Evolutionary conservation across 2,113 vertebrate genomes (phyloP).

Genomic region (Dissostichus mawsoni): DNA sequence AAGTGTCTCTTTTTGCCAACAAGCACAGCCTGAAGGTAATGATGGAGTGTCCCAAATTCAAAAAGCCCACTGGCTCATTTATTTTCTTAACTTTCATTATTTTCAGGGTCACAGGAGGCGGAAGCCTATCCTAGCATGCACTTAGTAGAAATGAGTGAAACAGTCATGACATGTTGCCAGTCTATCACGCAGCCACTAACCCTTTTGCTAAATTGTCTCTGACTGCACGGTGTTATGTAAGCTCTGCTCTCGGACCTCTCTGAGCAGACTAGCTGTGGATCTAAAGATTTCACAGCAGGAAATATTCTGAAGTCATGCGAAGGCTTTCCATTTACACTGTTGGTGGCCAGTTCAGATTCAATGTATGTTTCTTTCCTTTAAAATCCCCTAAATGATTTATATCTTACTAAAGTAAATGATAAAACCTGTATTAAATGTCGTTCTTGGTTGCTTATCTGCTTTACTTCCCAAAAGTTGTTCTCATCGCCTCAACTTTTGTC

Average conservation of each 20-base stretch:
- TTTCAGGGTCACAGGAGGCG: slow-evolving; percentile 4
- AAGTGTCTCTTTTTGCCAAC: background rate
- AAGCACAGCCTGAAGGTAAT: background rate
- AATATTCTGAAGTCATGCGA: background rate
- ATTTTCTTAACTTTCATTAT: slow-evolving; percentile 42
- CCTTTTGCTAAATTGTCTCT: slow-evolving; percentile 19
- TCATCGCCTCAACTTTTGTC: background rate
- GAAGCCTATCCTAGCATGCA: slow-evolving; percentile 32
- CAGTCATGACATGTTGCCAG: slow-evolving; percentile 4
- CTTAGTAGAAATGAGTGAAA: slow-evolving; percentile 14
- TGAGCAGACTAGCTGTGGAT: background rate
- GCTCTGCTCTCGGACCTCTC: slow-evolving; percentile 1
- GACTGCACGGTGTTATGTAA: slow-evolving; percentile 15
- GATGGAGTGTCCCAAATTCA: slow-evolving; percentile 19
- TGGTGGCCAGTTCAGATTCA: background rate
- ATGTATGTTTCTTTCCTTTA: background rate
- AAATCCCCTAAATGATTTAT: background rate
- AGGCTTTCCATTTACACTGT: background rate
- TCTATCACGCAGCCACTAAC: slow-evolving; percentile 27
- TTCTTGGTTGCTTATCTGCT: too few species aligned
- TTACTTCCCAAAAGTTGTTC: background rate
- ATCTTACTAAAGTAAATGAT: background rate
- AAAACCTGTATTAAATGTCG: too few species aligned
- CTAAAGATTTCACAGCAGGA: slow-evolving; percentile 1
- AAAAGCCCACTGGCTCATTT: slow-evolving; percentile 11